These are phyloP conservation scores for Tinea semifulvella DNA, from an alignment of 2,888 invertebrate species.

Conservation along the genomic window DNA sequence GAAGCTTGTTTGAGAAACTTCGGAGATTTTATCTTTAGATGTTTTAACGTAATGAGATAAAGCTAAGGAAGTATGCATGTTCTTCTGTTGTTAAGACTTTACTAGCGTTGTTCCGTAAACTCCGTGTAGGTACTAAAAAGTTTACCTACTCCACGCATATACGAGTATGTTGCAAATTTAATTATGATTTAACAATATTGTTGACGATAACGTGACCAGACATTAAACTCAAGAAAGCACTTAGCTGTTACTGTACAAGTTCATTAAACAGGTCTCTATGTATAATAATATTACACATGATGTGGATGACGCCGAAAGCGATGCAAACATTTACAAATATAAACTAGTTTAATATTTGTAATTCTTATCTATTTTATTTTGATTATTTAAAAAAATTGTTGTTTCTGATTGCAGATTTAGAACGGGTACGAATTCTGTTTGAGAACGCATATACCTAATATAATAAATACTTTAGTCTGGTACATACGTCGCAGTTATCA, in stretches of 20 bases:
- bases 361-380: too few species aligned
- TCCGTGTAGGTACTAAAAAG: too few species aligned
- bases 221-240: constrained; percentile 8
- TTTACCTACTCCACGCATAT: neutral
- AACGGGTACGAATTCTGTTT: too few species aligned
- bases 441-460: too few species aligned
- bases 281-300: constrained; percentile 9
- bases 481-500: too few species aligned
- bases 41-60: constrained; percentile 13
- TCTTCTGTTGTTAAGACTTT: constrained; percentile 6
- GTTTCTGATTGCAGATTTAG: too few species aligned
- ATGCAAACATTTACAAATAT: too few species aligned
- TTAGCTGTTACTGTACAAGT: constrained; percentile 7
- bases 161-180: neutral
- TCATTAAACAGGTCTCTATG: constrained; percentile 3
- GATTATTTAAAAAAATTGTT: too few species aligned
- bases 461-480: too few species aligned
- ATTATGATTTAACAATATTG: neutral
- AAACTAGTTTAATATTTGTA: too few species aligned
- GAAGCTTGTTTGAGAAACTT: constrained; percentile 13
- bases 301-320: too few species aligned
- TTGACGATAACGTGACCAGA: constrained; percentile 7
- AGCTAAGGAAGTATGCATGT: constrained; percentile 8
- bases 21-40: constrained; percentile 13
- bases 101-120: neutral